Evolutionary conservation across 2,888 invertebrate genomes (phyloP).

Genomic region (Aelia acuminata): DNA sequence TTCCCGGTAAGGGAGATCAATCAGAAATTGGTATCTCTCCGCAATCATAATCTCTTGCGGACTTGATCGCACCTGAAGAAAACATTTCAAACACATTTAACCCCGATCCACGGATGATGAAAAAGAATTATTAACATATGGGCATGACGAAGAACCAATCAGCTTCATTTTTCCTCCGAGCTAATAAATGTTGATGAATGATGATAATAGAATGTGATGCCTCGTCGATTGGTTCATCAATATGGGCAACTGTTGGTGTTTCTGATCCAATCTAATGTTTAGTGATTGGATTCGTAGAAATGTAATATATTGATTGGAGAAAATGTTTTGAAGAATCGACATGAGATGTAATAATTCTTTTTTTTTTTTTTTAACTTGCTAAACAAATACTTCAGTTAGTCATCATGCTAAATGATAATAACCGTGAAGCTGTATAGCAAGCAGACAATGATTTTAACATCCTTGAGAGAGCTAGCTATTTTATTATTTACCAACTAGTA

Average conservation of each 20-base stretch:
- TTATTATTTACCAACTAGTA: too few species aligned
- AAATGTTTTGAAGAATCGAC: too few species aligned
- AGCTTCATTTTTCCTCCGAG: neutral
- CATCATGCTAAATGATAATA: too few species aligned
- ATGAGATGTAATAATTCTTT: too few species aligned
- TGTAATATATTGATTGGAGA: too few species aligned
- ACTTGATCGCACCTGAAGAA: neutral
- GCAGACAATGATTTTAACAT: too few species aligned
- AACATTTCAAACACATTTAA: neutral
- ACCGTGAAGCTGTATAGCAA: too few species aligned
- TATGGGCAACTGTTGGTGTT: neutral
- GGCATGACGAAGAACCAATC: neutral
- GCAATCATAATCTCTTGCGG: too few species aligned
- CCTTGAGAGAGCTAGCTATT: too few species aligned
- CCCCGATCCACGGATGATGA: neutral
- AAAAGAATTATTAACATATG: neutral
- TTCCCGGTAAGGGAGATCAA: neutral
- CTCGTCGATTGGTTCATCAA: neutral
- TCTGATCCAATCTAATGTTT: neutral
- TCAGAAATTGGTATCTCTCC: neutral
- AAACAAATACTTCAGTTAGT: too few species aligned
- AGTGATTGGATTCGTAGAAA: neutral
- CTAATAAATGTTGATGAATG: neutral
- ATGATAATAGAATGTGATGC: neutral
- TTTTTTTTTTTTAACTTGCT: too few species aligned